Evolutionary conservation across 2,113 vertebrate genomes (phyloP).

Genomic region (Menidia beryllina): DNA sequence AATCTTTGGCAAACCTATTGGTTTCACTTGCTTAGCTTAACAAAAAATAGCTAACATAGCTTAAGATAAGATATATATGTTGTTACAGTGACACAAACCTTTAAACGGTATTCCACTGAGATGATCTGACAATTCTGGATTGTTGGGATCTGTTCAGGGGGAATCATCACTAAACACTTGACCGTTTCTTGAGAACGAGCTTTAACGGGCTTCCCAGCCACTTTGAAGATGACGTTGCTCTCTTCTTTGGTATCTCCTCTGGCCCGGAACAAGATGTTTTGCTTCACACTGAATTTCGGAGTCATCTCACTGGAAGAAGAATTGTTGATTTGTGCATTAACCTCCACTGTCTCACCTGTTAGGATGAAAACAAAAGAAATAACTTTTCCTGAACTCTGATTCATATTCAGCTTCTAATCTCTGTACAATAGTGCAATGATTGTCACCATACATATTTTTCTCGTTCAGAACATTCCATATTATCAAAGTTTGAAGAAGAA

Average conservation of each 20-base stretch:
- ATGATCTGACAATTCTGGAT: slow-evolving; percentile 73
- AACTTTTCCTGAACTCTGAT: neutral
- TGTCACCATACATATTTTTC: too few relatives aligned
- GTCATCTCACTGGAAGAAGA: slow-evolving; percentile 69
- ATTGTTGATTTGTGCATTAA: slow-evolving; percentile 72
- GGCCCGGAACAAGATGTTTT: slow-evolving; percentile 57
- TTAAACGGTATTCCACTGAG: slow-evolving; percentile 73
- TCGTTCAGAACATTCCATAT: too few relatives aligned
- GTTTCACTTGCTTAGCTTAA: neutral
- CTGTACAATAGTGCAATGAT: too few relatives aligned
- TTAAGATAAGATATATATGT: neutral
- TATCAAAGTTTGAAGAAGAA: neutral
- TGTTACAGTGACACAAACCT: slow-evolving; percentile 57
- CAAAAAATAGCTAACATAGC: too few relatives aligned
- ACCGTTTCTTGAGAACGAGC: slow-evolving; percentile 46
- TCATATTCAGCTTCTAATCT: neutral
- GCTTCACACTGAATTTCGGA: slow-evolving; percentile 70
- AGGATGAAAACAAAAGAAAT: neutral
- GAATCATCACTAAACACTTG: slow-evolving; percentile 59
- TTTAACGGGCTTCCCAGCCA: slow-evolving; percentile 38
- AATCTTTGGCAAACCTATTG: neutral
- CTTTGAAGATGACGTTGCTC: slow-evolving; percentile 39
- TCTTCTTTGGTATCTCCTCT: slow-evolving; percentile 22
- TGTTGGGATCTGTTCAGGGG: slow-evolving; percentile 26
- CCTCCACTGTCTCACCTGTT: slow-evolving; percentile 68